Conservation (phyloP, 2,797 vertebrate genomes). For the Crenuchus spilurus region DNA sequence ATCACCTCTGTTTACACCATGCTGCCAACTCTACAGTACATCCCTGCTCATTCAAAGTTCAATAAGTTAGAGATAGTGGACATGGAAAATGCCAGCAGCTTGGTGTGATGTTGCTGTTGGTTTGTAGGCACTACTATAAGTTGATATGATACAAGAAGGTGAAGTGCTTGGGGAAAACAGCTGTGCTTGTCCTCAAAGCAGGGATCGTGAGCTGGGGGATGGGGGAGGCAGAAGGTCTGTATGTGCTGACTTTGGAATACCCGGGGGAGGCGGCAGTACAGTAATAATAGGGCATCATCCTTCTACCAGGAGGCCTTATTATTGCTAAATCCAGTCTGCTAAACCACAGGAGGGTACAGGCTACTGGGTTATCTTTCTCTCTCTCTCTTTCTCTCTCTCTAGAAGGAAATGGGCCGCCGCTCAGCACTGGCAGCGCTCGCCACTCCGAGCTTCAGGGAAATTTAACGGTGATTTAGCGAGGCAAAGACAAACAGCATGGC, state of each 20-base stretch:
- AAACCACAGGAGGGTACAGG: constrained; percentile 71
- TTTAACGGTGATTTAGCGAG: constrained; percentile 66
- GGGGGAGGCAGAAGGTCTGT: constrained; percentile 40
- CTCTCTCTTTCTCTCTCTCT: constrained; percentile 59
- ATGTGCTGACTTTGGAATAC: constrained; percentile 62
- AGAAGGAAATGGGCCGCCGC: constrained; percentile 60
- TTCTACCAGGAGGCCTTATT: constrained; percentile 66
- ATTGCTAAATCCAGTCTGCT: constrained; percentile 70
- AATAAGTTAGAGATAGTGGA: not conserved
- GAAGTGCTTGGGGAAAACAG: constrained; percentile 3
- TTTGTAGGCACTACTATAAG: too few species aligned
- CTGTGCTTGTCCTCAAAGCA: not conserved
- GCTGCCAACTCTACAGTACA: not conserved
- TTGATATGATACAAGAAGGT: too few species aligned
- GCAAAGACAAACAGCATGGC: constrained; percentile 60
- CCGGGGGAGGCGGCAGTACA: constrained; percentile 62
- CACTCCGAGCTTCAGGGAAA: constrained; percentile 55
- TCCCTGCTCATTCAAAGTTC: not conserved
- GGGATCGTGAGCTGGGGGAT: not conserved
- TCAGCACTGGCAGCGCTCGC: constrained; percentile 32
- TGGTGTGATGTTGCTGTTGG: not conserved
- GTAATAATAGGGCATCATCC: constrained; percentile 70
- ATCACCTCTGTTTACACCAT: too few species aligned
- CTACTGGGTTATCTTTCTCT: constrained; percentile 42
- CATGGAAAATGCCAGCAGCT: not conserved